A percentile compares a stretch with the other conserved stretches of the same genome.
These are phyloP conservation scores for Anthoscopus minutus DNA, from an alignment of 2,113 vertebrate species.

Conservation along the genomic window DNA sequence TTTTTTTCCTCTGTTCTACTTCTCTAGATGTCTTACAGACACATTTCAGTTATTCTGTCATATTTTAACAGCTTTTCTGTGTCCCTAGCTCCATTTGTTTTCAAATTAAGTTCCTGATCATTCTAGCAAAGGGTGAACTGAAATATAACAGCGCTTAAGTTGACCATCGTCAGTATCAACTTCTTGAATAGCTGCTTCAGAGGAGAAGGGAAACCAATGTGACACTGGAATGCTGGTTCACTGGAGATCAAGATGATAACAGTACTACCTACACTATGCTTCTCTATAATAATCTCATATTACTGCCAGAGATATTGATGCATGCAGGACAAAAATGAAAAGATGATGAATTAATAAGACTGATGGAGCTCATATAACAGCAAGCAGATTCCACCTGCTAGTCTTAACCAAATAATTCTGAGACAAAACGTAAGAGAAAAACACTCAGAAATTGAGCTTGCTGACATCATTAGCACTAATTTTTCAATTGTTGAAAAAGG, in stretches of 20 bases:
- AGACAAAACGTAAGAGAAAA: background rate
- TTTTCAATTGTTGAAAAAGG: background rate
- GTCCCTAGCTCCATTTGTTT: conserved; percentile 14
- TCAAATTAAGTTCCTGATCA: conserved; percentile 11
- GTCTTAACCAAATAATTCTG: background rate
- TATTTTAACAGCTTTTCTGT: background rate
- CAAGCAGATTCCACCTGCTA: background rate
- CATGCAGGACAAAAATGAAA: background rate
- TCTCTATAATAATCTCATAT: background rate
- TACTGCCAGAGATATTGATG: background rate
- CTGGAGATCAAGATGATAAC: background rate
- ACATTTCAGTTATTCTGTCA: conserved; percentile 2
- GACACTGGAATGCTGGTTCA: background rate
- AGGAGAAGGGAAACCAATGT: background rate
- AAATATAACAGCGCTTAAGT: background rate
- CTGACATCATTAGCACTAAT: background rate
- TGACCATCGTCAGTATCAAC: background rate
- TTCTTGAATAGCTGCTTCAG: background rate
- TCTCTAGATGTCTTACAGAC: background rate
- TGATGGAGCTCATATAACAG: background rate
- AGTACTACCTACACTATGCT: background rate
- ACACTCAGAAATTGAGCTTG: background rate
- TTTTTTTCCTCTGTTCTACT: background rate
- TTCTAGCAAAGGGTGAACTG: background rate
- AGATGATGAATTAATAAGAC: background rate